phyloP scores from a whole-genome alignment of 2,888 invertebrate genomes.

The Parnassius smintheus region DNA sequence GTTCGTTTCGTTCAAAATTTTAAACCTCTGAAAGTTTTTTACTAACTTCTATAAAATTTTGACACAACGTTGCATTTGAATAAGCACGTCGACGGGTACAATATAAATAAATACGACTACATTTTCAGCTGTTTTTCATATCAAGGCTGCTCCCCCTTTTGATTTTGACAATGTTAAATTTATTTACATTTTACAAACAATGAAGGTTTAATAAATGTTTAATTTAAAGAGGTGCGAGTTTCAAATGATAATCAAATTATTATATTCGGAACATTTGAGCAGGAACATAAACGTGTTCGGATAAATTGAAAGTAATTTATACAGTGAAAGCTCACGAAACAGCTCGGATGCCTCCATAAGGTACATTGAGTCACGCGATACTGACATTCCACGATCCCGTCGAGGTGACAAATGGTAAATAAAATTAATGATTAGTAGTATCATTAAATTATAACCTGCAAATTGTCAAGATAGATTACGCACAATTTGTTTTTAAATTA shows the following conservation, averaged over 20 bases:
- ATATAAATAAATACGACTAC: too few relatives aligned
- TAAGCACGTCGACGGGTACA: too few relatives aligned
- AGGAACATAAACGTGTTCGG: slow-evolving; percentile 49
- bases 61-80: too few relatives aligned
- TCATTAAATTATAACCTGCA: slow-evolving; percentile 57
- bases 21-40: too few relatives aligned
- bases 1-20: too few relatives aligned
- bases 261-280: slow-evolving; percentile 60
- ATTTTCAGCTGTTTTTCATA: too few relatives aligned
- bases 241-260: slow-evolving; percentile 54
- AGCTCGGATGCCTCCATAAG: slow-evolving; percentile 53
- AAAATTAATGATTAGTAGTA: slow-evolving; percentile 68
- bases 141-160: too few relatives aligned
- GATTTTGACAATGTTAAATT: too few relatives aligned
- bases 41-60: too few relatives aligned
- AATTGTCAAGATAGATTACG: slow-evolving; percentile 32
- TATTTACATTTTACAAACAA: too few relatives aligned
- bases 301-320: slow-evolving; percentile 69
- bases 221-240: slow-evolving; percentile 44
- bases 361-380: slow-evolving; percentile 66
- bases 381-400: slow-evolving; percentile 67
- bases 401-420: slow-evolving; percentile 74
- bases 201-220: slow-evolving; percentile 14
- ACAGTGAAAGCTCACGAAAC: slow-evolving; percentile 64
- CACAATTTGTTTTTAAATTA: slow-evolving; percentile 1